These are phyloP conservation scores for Motacilla tschutschensis DNA, from an alignment of 2,113 vertebrate species.

Conservation along the genomic window DNA sequence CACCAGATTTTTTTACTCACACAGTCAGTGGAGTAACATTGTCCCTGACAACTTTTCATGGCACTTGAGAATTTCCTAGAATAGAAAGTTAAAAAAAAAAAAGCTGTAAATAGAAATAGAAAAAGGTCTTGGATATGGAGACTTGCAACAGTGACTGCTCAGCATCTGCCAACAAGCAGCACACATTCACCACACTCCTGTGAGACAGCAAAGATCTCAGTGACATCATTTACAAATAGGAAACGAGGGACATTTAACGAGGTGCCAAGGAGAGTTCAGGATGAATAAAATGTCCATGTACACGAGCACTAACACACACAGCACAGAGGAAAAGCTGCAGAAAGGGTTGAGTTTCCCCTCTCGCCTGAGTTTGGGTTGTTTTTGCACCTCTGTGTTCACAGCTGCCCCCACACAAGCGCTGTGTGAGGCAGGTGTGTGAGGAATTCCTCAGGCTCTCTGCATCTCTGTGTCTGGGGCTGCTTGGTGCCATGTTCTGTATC, in stretches of 20 bases:
- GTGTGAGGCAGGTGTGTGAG: background rate
- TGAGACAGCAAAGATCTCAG: background rate
- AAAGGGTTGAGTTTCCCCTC: background rate
- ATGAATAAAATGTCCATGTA: background rate
- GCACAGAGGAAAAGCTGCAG: background rate
- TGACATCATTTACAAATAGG: background rate
- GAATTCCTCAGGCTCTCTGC: fast-evolving
- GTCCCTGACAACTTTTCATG: background rate
- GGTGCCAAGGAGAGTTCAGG: background rate
- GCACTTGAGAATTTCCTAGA: background rate
- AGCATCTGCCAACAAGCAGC: background rate
- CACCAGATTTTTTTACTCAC: background rate
- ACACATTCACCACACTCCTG: background rate
- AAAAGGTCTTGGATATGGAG: background rate
- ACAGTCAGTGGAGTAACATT: fast-evolving
- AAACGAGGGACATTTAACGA: background rate
- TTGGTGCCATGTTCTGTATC: background rate
- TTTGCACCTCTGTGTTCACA: background rate
- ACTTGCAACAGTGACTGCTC: background rate
- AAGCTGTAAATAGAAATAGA: background rate
- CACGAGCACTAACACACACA: background rate
- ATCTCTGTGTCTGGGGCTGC: background rate
- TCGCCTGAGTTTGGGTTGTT: background rate
- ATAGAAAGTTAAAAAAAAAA: background rate
- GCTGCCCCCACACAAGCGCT: fast-evolving